phyloP scores from a whole-genome alignment of 2,888 invertebrate genomes.

The Ashinkailepas kermadecensis region DNA sequence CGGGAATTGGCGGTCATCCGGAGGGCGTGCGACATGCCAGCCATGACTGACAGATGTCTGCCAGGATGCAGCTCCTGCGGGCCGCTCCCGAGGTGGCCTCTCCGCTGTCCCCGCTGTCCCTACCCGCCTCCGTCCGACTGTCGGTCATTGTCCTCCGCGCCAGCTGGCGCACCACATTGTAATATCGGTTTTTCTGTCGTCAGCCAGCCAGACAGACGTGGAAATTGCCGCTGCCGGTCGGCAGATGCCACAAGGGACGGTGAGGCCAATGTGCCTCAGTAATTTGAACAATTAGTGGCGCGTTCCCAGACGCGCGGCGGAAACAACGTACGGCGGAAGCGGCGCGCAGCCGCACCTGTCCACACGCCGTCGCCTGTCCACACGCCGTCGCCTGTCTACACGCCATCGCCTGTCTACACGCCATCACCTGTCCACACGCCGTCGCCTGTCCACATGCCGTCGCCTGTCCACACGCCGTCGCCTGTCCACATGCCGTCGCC shows the following conservation, averaged over 20 bases:
- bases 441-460: not conserved
- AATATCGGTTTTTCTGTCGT: conserved; percentile 2
- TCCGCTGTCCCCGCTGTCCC: not conserved
- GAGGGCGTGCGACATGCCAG: not conserved
- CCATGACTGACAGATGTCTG: not conserved
- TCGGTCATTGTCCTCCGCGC: not conserved
- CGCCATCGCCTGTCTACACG: not conserved
- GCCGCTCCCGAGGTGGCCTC: not conserved
- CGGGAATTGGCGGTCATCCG: too few species aligned
- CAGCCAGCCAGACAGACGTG: not conserved
- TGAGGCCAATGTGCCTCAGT: not conserved
- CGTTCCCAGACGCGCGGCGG: not conserved
- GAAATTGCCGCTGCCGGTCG: not conserved
- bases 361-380: not conserved
- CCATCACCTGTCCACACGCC: not conserved
- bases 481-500: not conserved
- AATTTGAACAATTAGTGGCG: not conserved
- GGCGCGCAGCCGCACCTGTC: not conserved
- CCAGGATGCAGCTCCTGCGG: not conserved
- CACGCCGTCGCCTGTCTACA: not conserved
- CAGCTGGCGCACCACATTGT: not conserved
- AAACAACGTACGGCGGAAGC: not conserved
- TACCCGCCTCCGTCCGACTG: too few species aligned
- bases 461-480: too few species aligned
- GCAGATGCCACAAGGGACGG: not conserved